Conservation (phyloP, 2,113 vertebrate genomes). For the Pterophyllum scalare region DNA sequence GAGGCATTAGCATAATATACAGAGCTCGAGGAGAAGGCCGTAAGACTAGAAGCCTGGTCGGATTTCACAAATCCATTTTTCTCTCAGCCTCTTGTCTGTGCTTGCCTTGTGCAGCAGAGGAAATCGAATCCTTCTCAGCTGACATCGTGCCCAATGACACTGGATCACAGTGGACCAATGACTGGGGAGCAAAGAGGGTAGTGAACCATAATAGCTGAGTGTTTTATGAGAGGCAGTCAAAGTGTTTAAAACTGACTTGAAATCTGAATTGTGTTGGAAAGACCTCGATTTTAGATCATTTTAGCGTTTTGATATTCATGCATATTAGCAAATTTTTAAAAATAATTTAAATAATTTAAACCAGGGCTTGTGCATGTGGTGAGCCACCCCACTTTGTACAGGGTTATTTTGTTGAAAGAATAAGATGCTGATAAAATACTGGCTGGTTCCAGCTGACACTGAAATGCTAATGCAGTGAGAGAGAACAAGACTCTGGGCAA, state of each 20-base stretch:
- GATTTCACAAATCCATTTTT: conserved; percentile 75
- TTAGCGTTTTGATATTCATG: no score
- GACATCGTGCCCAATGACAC: conserved; percentile 13
- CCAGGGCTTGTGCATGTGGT: not conserved
- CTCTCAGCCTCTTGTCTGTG: conserved; percentile 60
- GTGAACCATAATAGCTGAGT: not conserved
- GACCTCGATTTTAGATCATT: no score
- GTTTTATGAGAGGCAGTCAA: not conserved
- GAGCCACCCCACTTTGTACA: not conserved
- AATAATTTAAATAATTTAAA: not conserved
- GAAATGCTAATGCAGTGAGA: not conserved
- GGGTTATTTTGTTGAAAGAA: not conserved
- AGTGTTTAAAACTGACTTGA: not conserved
- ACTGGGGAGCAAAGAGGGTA: conserved; percentile 2
- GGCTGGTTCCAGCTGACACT: not conserved
- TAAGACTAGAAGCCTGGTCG: conserved; percentile 58
- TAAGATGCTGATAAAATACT: not conserved
- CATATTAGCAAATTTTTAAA: not conserved
- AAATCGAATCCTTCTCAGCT: conserved; percentile 69
- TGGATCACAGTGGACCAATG: conserved; percentile 9
- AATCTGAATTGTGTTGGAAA: no score
- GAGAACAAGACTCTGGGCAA: not conserved
- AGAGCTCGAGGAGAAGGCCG: conserved; percentile 19
- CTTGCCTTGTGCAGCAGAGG: conserved; percentile 48
- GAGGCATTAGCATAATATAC: conserved; percentile 21